A percentile compares a stretch with the other conserved stretches of the same genome.
These are phyloP conservation scores for Palythoa heliodiscus DNA, from an alignment of 92 coral and sea anemone species.

Conservation along the genomic window DNA sequence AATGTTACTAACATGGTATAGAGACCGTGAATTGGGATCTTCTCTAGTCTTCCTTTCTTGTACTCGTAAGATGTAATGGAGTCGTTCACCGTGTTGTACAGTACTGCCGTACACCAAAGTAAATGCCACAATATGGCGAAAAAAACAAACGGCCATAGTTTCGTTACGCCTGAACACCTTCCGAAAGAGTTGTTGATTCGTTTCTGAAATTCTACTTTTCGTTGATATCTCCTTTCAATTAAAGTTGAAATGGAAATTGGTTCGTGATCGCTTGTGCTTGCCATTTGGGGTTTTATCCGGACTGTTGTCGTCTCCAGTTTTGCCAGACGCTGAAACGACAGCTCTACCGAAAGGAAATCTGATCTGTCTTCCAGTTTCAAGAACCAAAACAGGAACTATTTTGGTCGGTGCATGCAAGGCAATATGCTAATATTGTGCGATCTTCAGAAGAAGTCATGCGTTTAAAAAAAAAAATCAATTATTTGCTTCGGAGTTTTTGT, in stretches of 20 bases:
- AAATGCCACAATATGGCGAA: slow-evolving; percentile 23
- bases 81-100: slow-evolving; percentile 36
- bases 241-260: slow-evolving; percentile 26
- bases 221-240: slow-evolving; percentile 2
- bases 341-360: background rate
- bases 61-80: slow-evolving; percentile 24
- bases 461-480: background rate
- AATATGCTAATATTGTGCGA: slow-evolving; percentile 3
- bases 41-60: slow-evolving; percentile 24
- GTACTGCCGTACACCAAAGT: background rate
- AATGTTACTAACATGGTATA: background rate
- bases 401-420: background rate
- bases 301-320: slow-evolving; percentile 2
- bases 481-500: background rate
- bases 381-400: slow-evolving; percentile 3
- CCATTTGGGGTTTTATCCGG: slow-evolving; percentile 12
- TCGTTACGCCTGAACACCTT: slow-evolving; percentile 12
- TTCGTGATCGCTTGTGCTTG: background rate
- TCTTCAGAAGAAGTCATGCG: background rate
- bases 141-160: background rate
- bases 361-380: too few relatives aligned
- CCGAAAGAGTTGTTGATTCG: background rate
- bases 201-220: slow-evolving; percentile 6
- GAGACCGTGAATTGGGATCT: background rate
- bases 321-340: background rate